Conservation (phyloP, 1,140 invertebrate species). For the Hypsibius dujardini region DNA sequence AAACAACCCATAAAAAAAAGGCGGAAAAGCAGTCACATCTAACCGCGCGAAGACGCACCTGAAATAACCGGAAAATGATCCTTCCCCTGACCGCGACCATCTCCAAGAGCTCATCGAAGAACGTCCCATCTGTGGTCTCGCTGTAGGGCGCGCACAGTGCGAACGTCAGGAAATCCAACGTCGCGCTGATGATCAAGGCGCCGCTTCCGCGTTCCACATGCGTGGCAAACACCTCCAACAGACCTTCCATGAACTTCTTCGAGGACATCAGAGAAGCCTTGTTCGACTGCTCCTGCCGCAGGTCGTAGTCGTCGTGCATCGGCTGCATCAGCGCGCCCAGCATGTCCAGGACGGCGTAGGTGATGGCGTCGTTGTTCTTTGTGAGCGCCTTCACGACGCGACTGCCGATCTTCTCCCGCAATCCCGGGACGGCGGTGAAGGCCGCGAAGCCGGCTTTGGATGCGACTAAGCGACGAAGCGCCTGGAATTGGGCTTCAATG, state of each 20-base stretch:
- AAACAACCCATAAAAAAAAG: slow-evolving; percentile 19
- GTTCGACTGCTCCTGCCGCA: slow-evolving; percentile 90
- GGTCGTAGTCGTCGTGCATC: slow-evolving; percentile 83
- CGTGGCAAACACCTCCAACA: slow-evolving; percentile 82
- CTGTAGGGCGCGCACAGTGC: slow-evolving; percentile 93
- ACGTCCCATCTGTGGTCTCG: slow-evolving; percentile 91
- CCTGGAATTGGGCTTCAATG: slow-evolving; percentile 68
- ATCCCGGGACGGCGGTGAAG: slow-evolving; percentile 71
- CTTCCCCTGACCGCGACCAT: slow-evolving; percentile 78
- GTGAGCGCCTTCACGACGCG: slow-evolving; percentile 79
- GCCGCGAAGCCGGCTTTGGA: slow-evolving; percentile 92
- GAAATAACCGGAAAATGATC: slow-evolving; percentile 78
- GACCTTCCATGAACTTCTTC: slow-evolving; percentile 71
- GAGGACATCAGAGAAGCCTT: slow-evolving; percentile 85
- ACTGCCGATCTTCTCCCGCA: slow-evolving; percentile 78
- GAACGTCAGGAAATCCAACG: slow-evolving; percentile 98
- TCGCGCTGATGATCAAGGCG: slow-evolving; percentile 51
- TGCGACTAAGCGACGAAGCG: slow-evolving; percentile 70
- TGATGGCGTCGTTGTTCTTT: slow-evolving; percentile 66
- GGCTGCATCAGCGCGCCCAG: slow-evolving; percentile 94
- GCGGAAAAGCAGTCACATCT: background rate
- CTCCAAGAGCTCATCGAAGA: slow-evolving; percentile 84
- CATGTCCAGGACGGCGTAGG: slow-evolving; percentile 89
- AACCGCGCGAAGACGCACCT: slow-evolving; percentile 38
- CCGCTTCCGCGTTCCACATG: slow-evolving; percentile 64